A percentile compares a stretch with the other conserved stretches of the same genome.
These are phyloP conservation scores for Microchirus variegatus DNA, from an alignment of 2,797 vertebrate species.

Conservation along the genomic window DNA sequence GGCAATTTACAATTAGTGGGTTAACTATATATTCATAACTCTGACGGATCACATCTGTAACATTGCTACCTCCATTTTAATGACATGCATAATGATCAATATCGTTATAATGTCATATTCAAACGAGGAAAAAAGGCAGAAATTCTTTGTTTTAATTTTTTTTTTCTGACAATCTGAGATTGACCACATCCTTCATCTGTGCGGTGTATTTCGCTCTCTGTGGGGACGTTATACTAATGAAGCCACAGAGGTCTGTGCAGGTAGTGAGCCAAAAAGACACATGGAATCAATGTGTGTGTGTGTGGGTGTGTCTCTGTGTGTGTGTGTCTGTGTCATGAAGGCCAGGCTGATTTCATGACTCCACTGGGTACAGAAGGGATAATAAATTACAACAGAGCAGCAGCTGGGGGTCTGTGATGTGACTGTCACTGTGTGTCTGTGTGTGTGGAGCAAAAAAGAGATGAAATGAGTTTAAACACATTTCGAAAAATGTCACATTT, in stretches of 20 bases:
- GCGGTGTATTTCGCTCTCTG: conserved; percentile 62
- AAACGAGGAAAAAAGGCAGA: too few species aligned
- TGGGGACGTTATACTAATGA: conserved; percentile 78
- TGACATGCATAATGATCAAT: too few species aligned
- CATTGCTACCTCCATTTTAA: too few species aligned
- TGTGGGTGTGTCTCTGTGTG: conserved; percentile 19
- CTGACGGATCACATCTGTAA: too few species aligned
- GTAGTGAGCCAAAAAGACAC: conserved; percentile 39
- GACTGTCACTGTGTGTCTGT: conserved; percentile 27
- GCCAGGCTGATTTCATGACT: conserved; percentile 77
- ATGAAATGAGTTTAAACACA: conserved; percentile 16
- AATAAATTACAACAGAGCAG: conserved; percentile 77
- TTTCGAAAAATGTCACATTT: conserved; percentile 38
- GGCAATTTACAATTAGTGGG: too few species aligned
- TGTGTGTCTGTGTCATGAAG: conserved; percentile 48
- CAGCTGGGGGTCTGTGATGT: conserved; percentile 73
- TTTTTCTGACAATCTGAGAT: conserved; percentile 34
- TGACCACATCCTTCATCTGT: conserved; percentile 56
- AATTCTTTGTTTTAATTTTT: too few species aligned
- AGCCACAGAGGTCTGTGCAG: conserved; percentile 73
- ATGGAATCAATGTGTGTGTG: conserved; percentile 30
- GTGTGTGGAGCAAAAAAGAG: conserved; percentile 23
- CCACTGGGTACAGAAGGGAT: conserved; percentile 74
- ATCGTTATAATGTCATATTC: too few species aligned
- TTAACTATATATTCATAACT: too few species aligned